Evolutionary conservation across 2,888 invertebrate genomes (phyloP).

Genomic region (Lochmaea crataegi): DNA sequence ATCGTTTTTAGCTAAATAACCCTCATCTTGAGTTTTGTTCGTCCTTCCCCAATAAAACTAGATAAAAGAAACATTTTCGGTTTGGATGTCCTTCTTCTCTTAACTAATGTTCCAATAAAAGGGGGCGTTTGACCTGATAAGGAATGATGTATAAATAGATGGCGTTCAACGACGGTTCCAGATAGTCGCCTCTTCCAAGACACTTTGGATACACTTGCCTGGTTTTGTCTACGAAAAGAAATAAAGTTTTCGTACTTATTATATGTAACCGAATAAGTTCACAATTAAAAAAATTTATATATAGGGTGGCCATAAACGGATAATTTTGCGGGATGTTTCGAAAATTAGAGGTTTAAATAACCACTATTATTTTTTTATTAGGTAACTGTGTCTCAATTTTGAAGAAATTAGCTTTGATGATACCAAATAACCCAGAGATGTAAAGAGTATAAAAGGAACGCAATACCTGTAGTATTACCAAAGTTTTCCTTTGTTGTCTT

Average conservation of each 20-base stretch:
- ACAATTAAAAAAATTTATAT: no score
- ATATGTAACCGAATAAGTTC: no score
- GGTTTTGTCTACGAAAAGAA: not conserved
- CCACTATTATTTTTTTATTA: no score
- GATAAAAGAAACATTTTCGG: conserved; percentile 34
- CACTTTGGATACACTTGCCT: not conserved
- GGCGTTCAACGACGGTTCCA: not conserved
- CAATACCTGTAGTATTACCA: not conserved
- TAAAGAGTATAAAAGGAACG: not conserved
- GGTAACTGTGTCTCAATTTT: no score
- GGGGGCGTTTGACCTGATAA: conserved; percentile 30
- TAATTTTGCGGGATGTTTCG: no score
- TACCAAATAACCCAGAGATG: no score
- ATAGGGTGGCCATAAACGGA: no score
- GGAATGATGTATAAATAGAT: conserved; percentile 32
- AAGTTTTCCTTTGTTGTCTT: conserved; percentile 1
- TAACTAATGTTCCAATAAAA: conserved; percentile 32
- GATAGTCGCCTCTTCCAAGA: not conserved
- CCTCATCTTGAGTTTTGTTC: conserved; percentile 25
- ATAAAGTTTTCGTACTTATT: not conserved
- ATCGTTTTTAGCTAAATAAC: conserved; percentile 25
- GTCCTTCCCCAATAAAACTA: conserved; percentile 30
- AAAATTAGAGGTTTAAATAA: no score
- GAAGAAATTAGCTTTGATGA: no score
- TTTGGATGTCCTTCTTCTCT: conserved; percentile 22